Base-by-base conservation (phyloP, 1,140 invertebrate genomes). In the Bombus polaris region DNA sequence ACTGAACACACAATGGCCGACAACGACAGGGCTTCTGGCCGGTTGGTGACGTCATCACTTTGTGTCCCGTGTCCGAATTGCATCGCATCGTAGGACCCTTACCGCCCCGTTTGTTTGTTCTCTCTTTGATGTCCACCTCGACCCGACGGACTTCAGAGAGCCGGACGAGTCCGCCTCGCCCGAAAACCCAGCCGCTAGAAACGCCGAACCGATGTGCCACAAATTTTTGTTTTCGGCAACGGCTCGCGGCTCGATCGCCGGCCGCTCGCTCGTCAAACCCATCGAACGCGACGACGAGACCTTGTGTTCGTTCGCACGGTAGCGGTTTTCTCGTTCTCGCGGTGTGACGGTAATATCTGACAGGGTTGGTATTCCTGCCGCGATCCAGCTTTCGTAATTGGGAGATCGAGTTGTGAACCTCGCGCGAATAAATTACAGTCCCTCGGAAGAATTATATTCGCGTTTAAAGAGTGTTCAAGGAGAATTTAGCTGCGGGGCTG, bases 61-160 rank as follows among this genome's bases (percentile, higher is more conserved):
- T 93, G 92, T 93, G 92, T 89, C 87, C 87, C 92, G 89, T 93
- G 92, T 93, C 91, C 92, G 91, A 93, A 93, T 93, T 93, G 92
- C 92, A 92, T 92, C 92, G 92, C 89, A 92, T 92, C 91, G 90
- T 89, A 90, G 89, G 90, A 88, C 89, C 89, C 84, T 90, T 90
- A 81, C 87, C 88, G 79, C 81, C 70, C 84, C 91, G 92, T 92
- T 93, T 92, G 90, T 93, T 92, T 93, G 91, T 87, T 90, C 91
- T 92, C 92, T 93, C 92, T 93, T 93, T 93, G 92, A 93, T 92
- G 92, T 93, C 89, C 91, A 83, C 90, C 85, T 89, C 85, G 86
- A 87, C 59, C 88, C 85, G 87, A 74, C 85, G 87, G 87, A 91
- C 92, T 91, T 89, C 86, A 88, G 87, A 89, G 89, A 88, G 81